A percentile compares a stretch with the other conserved stretches of the same genome.
These are phyloP conservation scores for Chrysolina haemoptera DNA, from an alignment of 2,888 invertebrate genomes.

Conservation along the genomic window DNA sequence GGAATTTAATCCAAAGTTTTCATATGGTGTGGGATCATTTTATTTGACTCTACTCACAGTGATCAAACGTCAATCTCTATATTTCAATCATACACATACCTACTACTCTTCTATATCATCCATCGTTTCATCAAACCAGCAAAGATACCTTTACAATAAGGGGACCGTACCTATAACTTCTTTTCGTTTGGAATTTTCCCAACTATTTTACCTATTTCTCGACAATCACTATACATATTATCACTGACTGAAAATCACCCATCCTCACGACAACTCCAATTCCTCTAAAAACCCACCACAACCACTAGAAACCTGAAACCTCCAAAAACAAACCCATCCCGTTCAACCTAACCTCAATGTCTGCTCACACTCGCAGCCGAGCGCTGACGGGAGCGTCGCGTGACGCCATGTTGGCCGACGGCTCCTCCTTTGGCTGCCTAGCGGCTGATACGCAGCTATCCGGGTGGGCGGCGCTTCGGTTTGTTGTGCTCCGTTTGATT, in stretches of 20 bases:
- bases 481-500: conserved; percentile 62
- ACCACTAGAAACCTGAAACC: background rate
- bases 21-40: no score
- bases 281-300: background rate
- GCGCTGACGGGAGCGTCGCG: conserved; percentile 58
- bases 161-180: background rate
- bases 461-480: conserved; percentile 55
- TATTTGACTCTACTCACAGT: no score
- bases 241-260: background rate
- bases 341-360: conserved; percentile 20
- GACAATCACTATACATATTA: background rate
- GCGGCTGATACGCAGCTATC: conserved; percentile 58
- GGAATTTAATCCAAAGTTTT: no score
- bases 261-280: background rate
- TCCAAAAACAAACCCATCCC: background rate
- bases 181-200: no score
- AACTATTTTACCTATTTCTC: background rate
- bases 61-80: no score
- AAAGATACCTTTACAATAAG: background rate
- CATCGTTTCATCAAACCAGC: no score
- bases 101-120: no score
- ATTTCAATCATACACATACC: no score
- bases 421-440: conserved; percentile 61
- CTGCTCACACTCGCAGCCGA: conserved; percentile 41
- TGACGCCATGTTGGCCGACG: conserved; percentile 66